A percentile compares a stretch with the other conserved stretches of the same genome.
Evolutionary conservation across 2,797 vertebrate species (phyloP).

Genomic region (Molothrus ater): DNA sequence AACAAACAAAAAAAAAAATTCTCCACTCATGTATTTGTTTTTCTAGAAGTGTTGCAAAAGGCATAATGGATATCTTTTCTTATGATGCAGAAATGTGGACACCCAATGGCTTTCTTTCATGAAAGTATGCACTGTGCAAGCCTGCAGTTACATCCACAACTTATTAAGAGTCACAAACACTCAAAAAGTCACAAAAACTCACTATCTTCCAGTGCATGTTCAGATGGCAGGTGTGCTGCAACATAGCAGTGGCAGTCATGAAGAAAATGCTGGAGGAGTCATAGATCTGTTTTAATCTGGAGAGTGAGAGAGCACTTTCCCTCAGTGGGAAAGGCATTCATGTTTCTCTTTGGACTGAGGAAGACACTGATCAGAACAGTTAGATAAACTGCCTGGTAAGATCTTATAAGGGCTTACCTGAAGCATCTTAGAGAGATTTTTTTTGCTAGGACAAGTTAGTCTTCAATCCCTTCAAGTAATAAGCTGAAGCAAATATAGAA

Average conservation of each 20-base stretch:
- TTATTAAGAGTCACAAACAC: background rate
- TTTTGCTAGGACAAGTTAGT: background rate
- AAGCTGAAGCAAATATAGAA: background rate
- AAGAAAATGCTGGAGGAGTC: background rate
- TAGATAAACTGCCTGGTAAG: background rate
- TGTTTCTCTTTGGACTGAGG: background rate
- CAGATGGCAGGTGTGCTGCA: background rate
- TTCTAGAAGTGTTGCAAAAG: background rate
- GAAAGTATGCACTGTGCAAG: background rate
- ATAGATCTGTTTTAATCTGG: background rate
- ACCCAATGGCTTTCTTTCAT: background rate
- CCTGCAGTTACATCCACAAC: background rate
- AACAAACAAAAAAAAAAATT: background rate
- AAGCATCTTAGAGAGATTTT: background rate
- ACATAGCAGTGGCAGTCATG: background rate
- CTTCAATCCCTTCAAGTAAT: background rate
- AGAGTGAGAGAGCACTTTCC: rapidly evolving
- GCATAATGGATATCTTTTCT: background rate
- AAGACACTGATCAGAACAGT: background rate
- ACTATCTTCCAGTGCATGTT: background rate
- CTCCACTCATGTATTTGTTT: background rate
- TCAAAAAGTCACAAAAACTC: background rate
- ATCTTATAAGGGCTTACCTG: background rate
- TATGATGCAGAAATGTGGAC: background rate
- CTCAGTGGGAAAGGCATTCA: background rate